Evolutionary conservation across 2,888 invertebrate species (phyloP).

Genomic region (Hyposoter didymator): DNA sequence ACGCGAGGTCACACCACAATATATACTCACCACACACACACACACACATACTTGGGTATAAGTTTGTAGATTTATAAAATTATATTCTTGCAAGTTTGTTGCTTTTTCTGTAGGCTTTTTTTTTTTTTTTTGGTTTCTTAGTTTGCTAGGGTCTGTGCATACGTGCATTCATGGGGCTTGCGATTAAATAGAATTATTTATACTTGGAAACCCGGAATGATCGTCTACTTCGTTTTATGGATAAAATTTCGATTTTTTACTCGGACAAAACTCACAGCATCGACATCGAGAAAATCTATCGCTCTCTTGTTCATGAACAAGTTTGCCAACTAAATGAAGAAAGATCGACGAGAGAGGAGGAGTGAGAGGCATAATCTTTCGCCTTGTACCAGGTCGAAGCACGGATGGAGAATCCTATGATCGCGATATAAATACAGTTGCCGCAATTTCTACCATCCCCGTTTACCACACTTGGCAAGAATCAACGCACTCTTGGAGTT

Average conservation of each 20-base stretch:
- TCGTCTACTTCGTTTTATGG: slow-evolving; percentile 32
- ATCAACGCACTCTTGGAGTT: slow-evolving; percentile 18
- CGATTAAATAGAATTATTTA: background rate
- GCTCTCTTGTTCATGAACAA: slow-evolving; percentile 19
- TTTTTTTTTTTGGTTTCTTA: background rate
- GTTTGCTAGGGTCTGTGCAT: background rate
- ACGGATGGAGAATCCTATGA: slow-evolving; percentile 51
- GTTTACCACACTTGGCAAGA: slow-evolving; percentile 19
- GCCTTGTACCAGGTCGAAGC: slow-evolving; percentile 25
- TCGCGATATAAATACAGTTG: slow-evolving; percentile 57
- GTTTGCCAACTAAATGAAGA: slow-evolving; percentile 15
- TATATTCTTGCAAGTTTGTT: background rate
- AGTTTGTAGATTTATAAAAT: slow-evolving; percentile 21
- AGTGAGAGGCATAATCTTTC: slow-evolving; percentile 27
- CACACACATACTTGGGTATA: background rate
- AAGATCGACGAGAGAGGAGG: slow-evolving; percentile 8
- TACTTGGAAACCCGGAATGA: background rate
- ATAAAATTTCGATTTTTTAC: slow-evolving; percentile 43
- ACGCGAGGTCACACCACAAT: slow-evolving; percentile 79
- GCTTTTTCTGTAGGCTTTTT: background rate
- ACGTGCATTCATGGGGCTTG: background rate
- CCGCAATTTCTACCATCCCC: slow-evolving; percentile 13
- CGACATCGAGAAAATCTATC: slow-evolving; percentile 43
- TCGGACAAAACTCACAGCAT: slow-evolving; percentile 6
- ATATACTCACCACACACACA: slow-evolving; percentile 29